Evolutionary conservation across 2,888 invertebrate genomes (phyloP).

Genomic region (Chirona hameri): DNA sequence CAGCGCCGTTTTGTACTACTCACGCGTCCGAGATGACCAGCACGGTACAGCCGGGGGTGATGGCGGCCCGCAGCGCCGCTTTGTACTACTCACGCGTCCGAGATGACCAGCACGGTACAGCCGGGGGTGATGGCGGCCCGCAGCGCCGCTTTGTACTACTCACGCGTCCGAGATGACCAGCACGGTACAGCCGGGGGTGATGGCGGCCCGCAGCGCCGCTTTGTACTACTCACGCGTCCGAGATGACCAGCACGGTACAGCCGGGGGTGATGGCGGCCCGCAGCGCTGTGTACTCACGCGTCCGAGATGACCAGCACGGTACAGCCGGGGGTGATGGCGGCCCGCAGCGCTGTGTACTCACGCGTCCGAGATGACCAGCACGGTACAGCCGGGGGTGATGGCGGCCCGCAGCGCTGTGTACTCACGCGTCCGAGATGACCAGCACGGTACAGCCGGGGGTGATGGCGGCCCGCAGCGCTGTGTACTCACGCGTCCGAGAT

Average conservation of each 20-base stretch:
- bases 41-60: slow-evolving; percentile 50
- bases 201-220: no score
- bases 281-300: neutral
- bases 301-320: neutral
- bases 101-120: slow-evolving; percentile 56
- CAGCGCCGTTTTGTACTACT: slow-evolving; percentile 57
- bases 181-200: neutral
- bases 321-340: no score
- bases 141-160: no score
- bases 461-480: no score
- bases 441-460: neutral
- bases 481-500: neutral
- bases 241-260: neutral
- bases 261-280: no score
- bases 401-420: slow-evolving; percentile 48
- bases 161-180: neutral
- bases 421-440: neutral
- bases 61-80: slow-evolving; percentile 57
- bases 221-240: neutral
- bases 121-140: slow-evolving; percentile 70
- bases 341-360: no score
- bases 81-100: slow-evolving; percentile 50
- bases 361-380: neutral
- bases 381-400: neutral
- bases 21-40: slow-evolving; percentile 24